Conservation (phyloP, 2,888 invertebrate genomes). For the Plebejus argus region DNA sequence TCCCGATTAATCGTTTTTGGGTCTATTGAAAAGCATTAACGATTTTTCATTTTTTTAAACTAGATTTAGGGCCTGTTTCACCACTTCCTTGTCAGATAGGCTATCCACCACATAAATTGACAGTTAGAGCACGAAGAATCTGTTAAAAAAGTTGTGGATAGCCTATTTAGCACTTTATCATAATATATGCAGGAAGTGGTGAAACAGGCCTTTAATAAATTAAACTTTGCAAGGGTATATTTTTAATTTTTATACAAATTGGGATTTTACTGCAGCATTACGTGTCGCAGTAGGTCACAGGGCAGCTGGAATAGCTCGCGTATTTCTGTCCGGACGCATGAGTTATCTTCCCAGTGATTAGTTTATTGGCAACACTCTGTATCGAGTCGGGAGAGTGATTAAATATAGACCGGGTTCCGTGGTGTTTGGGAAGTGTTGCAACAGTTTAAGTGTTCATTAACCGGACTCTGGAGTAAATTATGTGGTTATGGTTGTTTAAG, state of each 20-base stretch:
- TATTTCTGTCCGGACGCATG: conserved; percentile 13
- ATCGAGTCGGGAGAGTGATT: conserved; percentile 11
- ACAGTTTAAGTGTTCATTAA: conserved; percentile 2
- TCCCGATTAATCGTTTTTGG: no score
- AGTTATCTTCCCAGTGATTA: conserved; percentile 28
- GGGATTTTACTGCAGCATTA: background rate
- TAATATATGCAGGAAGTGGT: no score
- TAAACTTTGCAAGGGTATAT: no score
- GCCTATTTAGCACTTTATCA: no score
- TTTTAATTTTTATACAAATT: background rate
- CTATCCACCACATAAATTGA: no score
- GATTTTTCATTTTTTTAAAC: no score
- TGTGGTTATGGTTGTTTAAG: background rate
- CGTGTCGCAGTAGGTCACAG: conserved; percentile 20
- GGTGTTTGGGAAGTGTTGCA: conserved; percentile 15
- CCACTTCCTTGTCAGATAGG: no score
- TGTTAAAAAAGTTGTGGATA: no score
- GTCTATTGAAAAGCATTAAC: no score
- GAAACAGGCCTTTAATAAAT: no score
- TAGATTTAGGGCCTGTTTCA: no score
- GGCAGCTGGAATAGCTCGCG: conserved; percentile 17
- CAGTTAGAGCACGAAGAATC: no score
- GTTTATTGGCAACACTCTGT: conserved; percentile 29
- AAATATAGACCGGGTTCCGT: conserved; percentile 24
- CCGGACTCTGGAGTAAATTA: background rate